phyloP scores from a whole-genome alignment of 2,888 invertebrate genomes.

The Caenorhabditis sp. region DNA sequence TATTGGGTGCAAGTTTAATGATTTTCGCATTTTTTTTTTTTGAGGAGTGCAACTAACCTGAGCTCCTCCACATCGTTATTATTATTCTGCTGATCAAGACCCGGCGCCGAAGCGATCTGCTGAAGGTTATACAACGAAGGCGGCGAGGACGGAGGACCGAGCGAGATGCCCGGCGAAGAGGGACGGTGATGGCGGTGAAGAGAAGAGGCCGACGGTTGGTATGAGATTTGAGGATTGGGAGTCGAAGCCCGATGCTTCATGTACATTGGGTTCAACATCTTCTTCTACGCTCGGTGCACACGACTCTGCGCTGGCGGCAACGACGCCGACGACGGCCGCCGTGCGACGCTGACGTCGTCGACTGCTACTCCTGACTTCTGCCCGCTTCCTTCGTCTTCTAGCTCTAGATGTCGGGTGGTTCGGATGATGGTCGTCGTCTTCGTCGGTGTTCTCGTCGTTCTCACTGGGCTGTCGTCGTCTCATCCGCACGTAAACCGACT shows the following conservation, averaged over 20 bases:
- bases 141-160: slow-evolving; percentile 64
- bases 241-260: slow-evolving; percentile 66
- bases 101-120: slow-evolving; percentile 49
- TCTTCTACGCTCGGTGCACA: too few species aligned
- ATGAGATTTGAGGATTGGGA: slow-evolving; percentile 45
- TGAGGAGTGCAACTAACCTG: slow-evolving; percentile 43
- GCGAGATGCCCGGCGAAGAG: slow-evolving; percentile 51
- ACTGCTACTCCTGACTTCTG: slow-evolving; percentile 4
- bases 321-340: slow-evolving; percentile 44
- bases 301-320: slow-evolving; percentile 12
- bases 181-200: slow-evolving; percentile 48
- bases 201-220: slow-evolving; percentile 44
- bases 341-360: slow-evolving; percentile 39
- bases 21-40: too few species aligned
- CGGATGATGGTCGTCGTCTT: slow-evolving; percentile 19
- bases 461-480: slow-evolving; percentile 14
- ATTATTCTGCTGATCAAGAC: slow-evolving; percentile 39
- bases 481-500: slow-evolving; percentile 54
- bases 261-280: slow-evolving; percentile 66
- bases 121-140: slow-evolving; percentile 67
- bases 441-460: slow-evolving; percentile 34
- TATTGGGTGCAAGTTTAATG: slow-evolving; percentile 27
- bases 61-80: slow-evolving; percentile 61
- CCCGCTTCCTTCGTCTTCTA: slow-evolving; percentile 38
- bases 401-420: too few species aligned